phyloP scores from a whole-genome alignment of 1,140 invertebrate species.

The Dufourea novaeangliae region DNA sequence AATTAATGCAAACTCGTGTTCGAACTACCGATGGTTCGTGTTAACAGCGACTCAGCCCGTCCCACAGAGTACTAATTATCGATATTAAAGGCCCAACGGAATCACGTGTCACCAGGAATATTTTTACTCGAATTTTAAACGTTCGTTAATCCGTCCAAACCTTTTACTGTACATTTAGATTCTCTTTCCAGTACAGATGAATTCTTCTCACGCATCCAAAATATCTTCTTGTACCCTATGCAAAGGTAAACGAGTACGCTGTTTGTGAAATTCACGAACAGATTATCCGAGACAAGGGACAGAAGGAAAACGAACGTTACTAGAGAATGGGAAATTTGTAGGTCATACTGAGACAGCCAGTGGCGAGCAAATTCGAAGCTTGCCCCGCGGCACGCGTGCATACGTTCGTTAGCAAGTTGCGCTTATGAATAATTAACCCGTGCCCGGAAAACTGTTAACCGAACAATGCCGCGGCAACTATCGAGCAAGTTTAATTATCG shows the following conservation, averaged over 20 bases:
- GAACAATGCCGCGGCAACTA: conserved; percentile 41
- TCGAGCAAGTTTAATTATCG: conserved; percentile 53
- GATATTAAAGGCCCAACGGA: conserved; percentile 19
- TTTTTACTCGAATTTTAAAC: not conserved
- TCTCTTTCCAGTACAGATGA: too few species aligned
- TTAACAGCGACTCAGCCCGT: conserved; percentile 27
- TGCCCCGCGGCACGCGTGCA: not conserved
- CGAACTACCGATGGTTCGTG: conserved; percentile 27
- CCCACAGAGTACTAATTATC: conserved; percentile 31
- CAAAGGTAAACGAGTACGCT: too few species aligned
- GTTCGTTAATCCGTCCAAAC: not conserved
- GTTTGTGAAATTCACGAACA: not conserved
- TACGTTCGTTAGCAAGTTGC: conserved; percentile 27
- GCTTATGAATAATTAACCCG: conserved; percentile 52
- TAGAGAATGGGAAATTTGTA: not conserved
- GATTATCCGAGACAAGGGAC: not conserved
- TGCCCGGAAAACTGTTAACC: conserved; percentile 33
- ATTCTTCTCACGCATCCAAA: too few species aligned
- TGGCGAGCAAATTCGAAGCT: not conserved
- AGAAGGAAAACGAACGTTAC: not conserved
- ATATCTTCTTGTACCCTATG: too few species aligned
- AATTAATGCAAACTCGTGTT: conserved; percentile 42
- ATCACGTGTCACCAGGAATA: not conserved
- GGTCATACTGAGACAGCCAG: not conserved
- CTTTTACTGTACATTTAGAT: not conserved